Conservation (phyloP, 2,797 vertebrate species). For the Crax fasciolata region DNA sequence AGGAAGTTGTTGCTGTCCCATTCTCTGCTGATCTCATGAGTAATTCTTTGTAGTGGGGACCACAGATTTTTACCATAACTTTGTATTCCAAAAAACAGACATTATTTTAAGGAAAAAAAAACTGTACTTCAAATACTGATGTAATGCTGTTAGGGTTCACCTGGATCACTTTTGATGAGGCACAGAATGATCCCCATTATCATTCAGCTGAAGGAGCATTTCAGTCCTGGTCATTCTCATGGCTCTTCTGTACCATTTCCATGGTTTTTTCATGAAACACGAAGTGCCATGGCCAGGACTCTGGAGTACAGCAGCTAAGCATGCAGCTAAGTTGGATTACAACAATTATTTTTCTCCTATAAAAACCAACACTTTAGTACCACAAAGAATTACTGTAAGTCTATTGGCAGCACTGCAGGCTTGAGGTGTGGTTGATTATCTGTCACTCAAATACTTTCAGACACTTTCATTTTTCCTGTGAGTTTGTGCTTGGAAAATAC, state of each 20-base stretch:
- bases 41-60: background rate
- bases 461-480: background rate
- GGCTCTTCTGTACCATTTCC: background rate
- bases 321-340: accelerated
- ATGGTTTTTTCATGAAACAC: background rate
- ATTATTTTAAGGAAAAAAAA: background rate
- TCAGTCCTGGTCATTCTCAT: accelerated
- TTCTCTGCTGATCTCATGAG: background rate
- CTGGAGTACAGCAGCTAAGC: accelerated
- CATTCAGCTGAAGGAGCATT: background rate
- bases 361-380: background rate
- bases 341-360: background rate
- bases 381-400: background rate
- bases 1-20: background rate
- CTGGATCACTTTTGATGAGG: background rate
- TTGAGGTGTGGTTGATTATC: background rate
- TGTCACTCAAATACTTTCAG: accelerated
- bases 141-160: background rate
- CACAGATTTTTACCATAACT: accelerated
- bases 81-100: background rate
- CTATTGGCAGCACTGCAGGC: background rate
- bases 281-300: accelerated
- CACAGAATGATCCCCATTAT: background rate
- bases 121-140: background rate
- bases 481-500: background rate